Percentiles rank a stretch among this genome's conserved stretches.
phyloP scores from a whole-genome alignment of 2,888 invertebrate genomes.

The Empis livida region DNA sequence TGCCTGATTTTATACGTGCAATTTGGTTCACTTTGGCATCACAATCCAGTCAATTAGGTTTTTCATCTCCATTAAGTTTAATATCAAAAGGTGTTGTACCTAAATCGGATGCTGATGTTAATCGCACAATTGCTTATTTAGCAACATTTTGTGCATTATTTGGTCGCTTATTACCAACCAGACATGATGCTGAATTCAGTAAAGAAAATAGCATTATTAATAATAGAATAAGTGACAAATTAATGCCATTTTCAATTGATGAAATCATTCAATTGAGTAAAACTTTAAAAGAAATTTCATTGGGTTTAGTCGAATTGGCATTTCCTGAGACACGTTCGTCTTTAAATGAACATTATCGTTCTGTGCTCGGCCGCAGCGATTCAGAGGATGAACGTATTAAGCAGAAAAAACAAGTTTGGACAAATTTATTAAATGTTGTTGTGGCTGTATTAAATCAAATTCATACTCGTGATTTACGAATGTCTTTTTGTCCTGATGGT shows the following conservation, averaged over 20 bases:
- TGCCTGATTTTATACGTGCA: slow-evolving; percentile 60
- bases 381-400: slow-evolving; percentile 28
- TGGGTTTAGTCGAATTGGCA: slow-evolving; percentile 75
- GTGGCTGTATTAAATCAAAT: slow-evolving; percentile 68
- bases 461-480: slow-evolving; percentile 74
- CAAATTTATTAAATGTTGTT: slow-evolving; percentile 56
- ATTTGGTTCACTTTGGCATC: slow-evolving; percentile 49
- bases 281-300: slow-evolving; percentile 62
- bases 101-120: slow-evolving; percentile 38
- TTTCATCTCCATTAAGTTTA: slow-evolving; percentile 32
- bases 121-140: slow-evolving; percentile 58
- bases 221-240: slow-evolving; percentile 10
- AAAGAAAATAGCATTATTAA: slow-evolving; percentile 30
- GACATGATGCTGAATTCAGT: slow-evolving; percentile 79
- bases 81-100: slow-evolving; percentile 36
- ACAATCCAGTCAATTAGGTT: slow-evolving; percentile 31
- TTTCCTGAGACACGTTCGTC: slow-evolving; percentile 64
- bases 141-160: slow-evolving; percentile 77
- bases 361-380: slow-evolving; percentile 29
- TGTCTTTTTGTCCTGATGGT: slow-evolving; percentile 58
- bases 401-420: slow-evolving; percentile 53
- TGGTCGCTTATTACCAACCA: slow-evolving; percentile 62
- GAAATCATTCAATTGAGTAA: slow-evolving; percentile 61
- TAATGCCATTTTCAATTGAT: slow-evolving; percentile 52
- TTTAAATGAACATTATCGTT: slow-evolving; percentile 48